Conservation (phyloP, 2,113 vertebrate species). For the Xiphophorus hellerii region DNA sequence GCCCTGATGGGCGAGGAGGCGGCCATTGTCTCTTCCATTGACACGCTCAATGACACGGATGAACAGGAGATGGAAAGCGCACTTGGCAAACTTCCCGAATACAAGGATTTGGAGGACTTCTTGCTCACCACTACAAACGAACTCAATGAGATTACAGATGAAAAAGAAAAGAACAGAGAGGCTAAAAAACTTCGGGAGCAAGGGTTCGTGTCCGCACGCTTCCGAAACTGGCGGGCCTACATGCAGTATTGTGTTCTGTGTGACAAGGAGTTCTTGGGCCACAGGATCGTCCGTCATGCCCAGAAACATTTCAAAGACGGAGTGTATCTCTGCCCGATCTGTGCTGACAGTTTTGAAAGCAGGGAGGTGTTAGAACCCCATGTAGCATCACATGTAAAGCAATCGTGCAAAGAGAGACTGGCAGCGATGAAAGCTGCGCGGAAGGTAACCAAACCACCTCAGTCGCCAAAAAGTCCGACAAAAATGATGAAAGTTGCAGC, state of each 20-base stretch:
- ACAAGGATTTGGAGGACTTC: constrained; percentile 87
- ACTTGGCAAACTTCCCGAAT: constrained; percentile 81
- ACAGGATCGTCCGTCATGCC: constrained; percentile 96
- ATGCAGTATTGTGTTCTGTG: constrained; percentile 99
- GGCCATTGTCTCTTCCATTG: constrained; percentile 96
- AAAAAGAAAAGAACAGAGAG: constrained; percentile 93
- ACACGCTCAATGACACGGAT: constrained; percentile 94
- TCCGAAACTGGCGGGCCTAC: constrained; percentile 98
- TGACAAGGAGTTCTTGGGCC: constrained; percentile 97
- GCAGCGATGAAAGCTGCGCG: constrained; percentile 95
- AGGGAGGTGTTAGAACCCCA: constrained; percentile 96
- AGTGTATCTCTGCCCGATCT: constrained; percentile 96
- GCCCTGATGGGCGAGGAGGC: constrained; percentile 98
- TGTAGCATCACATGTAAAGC: constrained; percentile 96
- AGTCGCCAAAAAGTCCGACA: constrained; percentile 70
- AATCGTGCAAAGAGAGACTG: constrained; percentile 96
- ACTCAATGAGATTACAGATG: constrained; percentile 85
- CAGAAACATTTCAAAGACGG: constrained; percentile 98
- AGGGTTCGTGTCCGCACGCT: constrained; percentile 96
- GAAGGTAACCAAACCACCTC: constrained; percentile 77
- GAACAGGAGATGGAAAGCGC: constrained; percentile 83
- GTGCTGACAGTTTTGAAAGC: constrained; percentile 93
- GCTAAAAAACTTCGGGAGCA: constrained; percentile 94
- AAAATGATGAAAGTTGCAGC: constrained; percentile 77
- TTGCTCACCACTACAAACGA: constrained; percentile 86